Evolutionary conservation across 2,797 vertebrate genomes (phyloP).

Genomic region (Lepidocolaptes lacrymiger): DNA sequence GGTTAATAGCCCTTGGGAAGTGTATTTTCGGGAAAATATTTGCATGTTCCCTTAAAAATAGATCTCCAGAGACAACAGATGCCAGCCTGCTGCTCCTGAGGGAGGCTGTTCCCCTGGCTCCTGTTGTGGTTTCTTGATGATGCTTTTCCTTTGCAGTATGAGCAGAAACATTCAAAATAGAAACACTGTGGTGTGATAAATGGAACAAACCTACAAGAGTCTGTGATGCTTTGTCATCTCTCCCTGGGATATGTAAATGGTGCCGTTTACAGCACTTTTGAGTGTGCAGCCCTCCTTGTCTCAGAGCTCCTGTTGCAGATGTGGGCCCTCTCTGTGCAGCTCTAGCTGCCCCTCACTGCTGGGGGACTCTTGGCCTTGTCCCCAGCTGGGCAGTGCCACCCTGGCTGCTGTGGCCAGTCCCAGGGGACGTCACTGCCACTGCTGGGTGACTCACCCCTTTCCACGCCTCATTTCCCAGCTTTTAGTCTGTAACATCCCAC

Average conservation of each 20-base stretch:
- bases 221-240: constrained; percentile 3
- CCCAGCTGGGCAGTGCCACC: rapidly evolving
- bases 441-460: neutral
- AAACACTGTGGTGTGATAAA: constrained; percentile 35
- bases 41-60: constrained; percentile 38
- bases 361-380: neutral
- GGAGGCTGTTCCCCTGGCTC: constrained; percentile 12
- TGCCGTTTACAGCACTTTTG: neutral
- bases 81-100: constrained; percentile 24
- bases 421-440: rapidly evolving
- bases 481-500: neutral
- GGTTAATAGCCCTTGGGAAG: neutral
- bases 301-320: neutral
- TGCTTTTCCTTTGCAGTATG: constrained; percentile 31
- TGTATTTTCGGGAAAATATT: constrained; percentile 17
- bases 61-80: constrained; percentile 22
- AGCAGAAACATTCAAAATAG: constrained; percentile 58
- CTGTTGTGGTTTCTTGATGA: constrained; percentile 21
- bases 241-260: neutral
- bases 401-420: neutral
- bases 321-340: neutral
- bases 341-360: neutral
- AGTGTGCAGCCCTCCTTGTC: neutral
- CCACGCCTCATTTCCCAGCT: neutral
- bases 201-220: constrained; percentile 15